Base-by-base conservation (phyloP, 2,113 vertebrate genomes). In the Oxyruncus cristatus region DNA sequence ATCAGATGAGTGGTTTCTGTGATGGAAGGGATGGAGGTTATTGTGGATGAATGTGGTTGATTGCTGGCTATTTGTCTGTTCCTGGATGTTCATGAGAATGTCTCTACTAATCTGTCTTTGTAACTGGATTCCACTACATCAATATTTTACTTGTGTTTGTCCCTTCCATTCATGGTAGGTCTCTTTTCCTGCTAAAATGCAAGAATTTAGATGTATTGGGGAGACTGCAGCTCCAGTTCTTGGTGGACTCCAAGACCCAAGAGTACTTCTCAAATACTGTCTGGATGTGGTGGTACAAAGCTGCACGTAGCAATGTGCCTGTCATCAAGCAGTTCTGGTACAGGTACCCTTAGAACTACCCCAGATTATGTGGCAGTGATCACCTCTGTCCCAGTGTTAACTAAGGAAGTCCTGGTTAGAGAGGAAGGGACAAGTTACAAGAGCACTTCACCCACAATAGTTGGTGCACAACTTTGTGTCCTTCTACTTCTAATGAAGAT, bases 81-180 rank as follows among this genome's bases (percentile, higher is more conserved):
- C 52, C 46, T 71, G 83, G 58, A 55, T 74, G 12, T 47, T 66
- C 18, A 52, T 2, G 2, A 65, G 23, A 58, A 39, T 3, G 4
- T 55, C 21, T 56, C 49, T 18, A 2, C 27, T 62, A 27, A 37
- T 72, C 47, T 15, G 27, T 82, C 61, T 68, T 78, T 85, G 66
- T 14, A 46, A 3, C 17, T 88, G 59, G 22, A 28, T 70, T 82
- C 41, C 28, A 19, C 33, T 77, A 63, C 92, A 86, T 84, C 56
- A 88, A 59, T 85, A 68, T 67, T 94, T 96, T 10, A 66, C 95
- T 92, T 85, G 3, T 56, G 44, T 90, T 90, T 95, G 42, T 89
- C 44, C 63, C 47, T 90, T 93, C 39, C 15, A 12, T 72, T 92
- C 16, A 12, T 86, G 26, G 14, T 70, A 27, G 32, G 72, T 93